Base-by-base conservation (phyloP, 23 tunicate species). In the Corella eumyota region DNA sequence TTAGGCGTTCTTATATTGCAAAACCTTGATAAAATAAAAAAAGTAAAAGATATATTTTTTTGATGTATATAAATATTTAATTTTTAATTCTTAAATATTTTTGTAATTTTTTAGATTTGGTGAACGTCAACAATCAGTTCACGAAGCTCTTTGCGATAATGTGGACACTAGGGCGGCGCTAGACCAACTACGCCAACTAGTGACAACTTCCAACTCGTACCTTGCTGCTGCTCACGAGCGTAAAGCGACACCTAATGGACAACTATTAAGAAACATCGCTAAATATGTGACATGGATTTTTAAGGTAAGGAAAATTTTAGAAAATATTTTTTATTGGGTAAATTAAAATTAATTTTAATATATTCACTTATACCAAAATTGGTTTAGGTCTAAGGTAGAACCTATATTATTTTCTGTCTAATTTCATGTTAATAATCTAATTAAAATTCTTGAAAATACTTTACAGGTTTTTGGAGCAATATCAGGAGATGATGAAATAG, bases 381-480 rank as follows among this genome's bases (percentile, higher is more conserved):
- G n/a, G n/a, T n/a, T n/a, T n/a, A n/a, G n/a, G n/a, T n/a, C n/a
- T n/a, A n/a, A n/a, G n/a, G n/a, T n/a, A n/a, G n/a, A n/a, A n/a
- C n/a, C n/a, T n/a, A n/a, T n/a, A n/a, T n/a, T n/a, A n/a, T n/a
- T n/a, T n/a, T n/a, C n/a, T n/a, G n/a, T n/a, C n/a, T n/a, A 40
- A 40, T 40, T 15, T 40, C 11, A 15, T 40, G 15, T 11, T 15
- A 40, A 40, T 9, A 9, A 9, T 40, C 15, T 40, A 40, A 40
- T 15, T 40, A 11, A 9, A 40, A 40, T 40, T 40, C 15, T 40
- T 9, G 13, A 11, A 40, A 40, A 40, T 9, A 40, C 11, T 40
- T 40, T 40, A 2, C 67, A 85, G 95, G 95, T 88, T 22, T 88
- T 88, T 36, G 96, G 96, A 30, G 78, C 88, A 2, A 78, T 79